Evolutionary conservation across 2,797 vertebrate species (phyloP), one percentile per base, ranked within the genome.

Genomic region (Lindbergichthys nudifrons): DNA sequence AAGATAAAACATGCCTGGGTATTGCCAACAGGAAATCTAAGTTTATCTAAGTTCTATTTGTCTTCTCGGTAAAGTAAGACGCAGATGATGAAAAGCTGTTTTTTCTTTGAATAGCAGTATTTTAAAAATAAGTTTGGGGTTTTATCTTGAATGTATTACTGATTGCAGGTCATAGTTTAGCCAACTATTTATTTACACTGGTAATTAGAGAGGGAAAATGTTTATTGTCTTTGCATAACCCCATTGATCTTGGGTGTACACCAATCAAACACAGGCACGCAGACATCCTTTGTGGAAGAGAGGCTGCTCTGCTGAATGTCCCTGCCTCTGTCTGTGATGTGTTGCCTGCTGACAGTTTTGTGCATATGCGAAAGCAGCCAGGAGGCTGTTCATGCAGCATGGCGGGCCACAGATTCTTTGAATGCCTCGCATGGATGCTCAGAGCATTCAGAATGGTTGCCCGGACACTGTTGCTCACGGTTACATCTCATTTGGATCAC

Each of bases 341-440:
- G 87, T 85, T 86, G 73, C 67, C 81, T 75, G 82, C 80, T 90
- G 88, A 92, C 58, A 78, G 86, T 79, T 85, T 75, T 86, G 87
- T 88, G 83, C 78, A 65, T 68, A 64, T 72, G 73, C 39, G 46
- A 87, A 80, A 80, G 87, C 80, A 73, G 71, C 72, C 73, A 51
- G 81, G 78, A 81, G 76, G 77, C 74, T 74, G 80, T 83, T 88
- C 83, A 85, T 72, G 43, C 86, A 88, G 68, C 82, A 69, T 79
- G 82, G 85, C 87, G 78, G 77, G 83, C 85, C 86, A 59, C 53
- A 82, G 89, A 93, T 92, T 92, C 90, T 83, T 74, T 50, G 73
- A 87, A 86, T 88, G 85, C 83, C 70, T 84, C 19, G 73, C 82
- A 50, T 36, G 78, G 86, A 87, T 77, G 76, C 84, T 87, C 72